A percentile compares a stretch with the other conserved stretches of the same genome.
phyloP scores from a whole-genome alignment of 2,113 vertebrate genomes.

The Thymallus thymallus region DNA sequence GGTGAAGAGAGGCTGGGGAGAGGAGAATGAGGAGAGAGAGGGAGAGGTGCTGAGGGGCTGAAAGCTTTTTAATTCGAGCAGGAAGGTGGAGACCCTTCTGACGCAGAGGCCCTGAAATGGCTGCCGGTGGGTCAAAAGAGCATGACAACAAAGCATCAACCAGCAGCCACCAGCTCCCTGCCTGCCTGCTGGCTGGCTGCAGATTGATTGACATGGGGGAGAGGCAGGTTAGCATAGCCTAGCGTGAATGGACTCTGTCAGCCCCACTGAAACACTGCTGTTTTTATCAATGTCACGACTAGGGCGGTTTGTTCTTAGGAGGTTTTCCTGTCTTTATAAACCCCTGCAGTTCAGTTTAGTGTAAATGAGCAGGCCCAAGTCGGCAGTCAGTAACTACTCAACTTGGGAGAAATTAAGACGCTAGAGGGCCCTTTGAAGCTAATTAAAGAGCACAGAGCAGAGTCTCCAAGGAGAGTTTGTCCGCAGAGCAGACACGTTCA shows the following conservation, averaged over 20 bases:
- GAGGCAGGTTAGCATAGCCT: slow-evolving; percentile 33
- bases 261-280: not conserved
- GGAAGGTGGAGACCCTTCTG: slow-evolving; percentile 34
- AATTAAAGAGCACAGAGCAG: slow-evolving; percentile 76
- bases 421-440: slow-evolving; percentile 75
- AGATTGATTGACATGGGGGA: slow-evolving; percentile 53
- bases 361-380: slow-evolving; percentile 66
- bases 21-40: not conserved
- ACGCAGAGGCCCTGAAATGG: slow-evolving; percentile 13
- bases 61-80: slow-evolving; percentile 54
- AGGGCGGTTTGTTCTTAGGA: slow-evolving; percentile 20
- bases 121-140: slow-evolving; percentile 59
- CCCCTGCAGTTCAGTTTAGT: slow-evolving; percentile 49
- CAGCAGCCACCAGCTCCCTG: slow-evolving; percentile 45
- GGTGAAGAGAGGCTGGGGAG: slow-evolving; percentile 53
- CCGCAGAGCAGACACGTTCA: slow-evolving; percentile 62
- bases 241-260: slow-evolving; percentile 38
- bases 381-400: slow-evolving; percentile 43
- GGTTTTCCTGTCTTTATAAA: slow-evolving; percentile 31
- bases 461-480: slow-evolving; percentile 66
- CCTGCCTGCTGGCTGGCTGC: slow-evolving; percentile 30
- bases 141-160: slow-evolving; percentile 67
- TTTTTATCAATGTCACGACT: slow-evolving; percentile 20
- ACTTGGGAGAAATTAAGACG: slow-evolving; percentile 71
- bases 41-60: slow-evolving; percentile 41